phyloP scores from a whole-genome alignment of 1,140 invertebrate species.

The Papilio polyxenes region DNA sequence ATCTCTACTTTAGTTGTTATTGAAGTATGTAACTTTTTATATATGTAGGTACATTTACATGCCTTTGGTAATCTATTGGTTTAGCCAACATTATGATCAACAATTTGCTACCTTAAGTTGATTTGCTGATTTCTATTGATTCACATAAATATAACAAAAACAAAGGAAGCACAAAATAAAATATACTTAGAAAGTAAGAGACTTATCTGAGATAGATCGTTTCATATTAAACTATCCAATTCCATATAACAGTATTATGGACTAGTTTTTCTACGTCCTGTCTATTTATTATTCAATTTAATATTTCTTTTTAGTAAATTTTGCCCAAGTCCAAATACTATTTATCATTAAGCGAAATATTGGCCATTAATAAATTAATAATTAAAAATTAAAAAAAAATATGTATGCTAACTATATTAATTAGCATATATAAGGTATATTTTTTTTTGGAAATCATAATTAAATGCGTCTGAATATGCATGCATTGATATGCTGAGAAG shows the following conservation, averaged over 20 bases:
- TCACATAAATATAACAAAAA: no score
- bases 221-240: no score
- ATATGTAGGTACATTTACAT: neutral
- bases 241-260: no score
- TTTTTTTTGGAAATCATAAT: neutral
- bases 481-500: neutral
- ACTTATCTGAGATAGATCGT: no score
- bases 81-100: neutral
- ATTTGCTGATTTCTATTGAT: neutral
- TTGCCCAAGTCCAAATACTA: neutral
- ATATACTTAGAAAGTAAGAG: no score
- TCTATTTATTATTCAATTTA: neutral
- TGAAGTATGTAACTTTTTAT: neutral
- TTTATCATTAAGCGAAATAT: neutral
- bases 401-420: neutral
- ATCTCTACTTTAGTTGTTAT: neutral
- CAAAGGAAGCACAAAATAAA: no score
- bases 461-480: neutral
- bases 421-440: neutral
- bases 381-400: neutral
- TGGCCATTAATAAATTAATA: slow-evolving; percentile 6
- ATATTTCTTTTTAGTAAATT: neutral
- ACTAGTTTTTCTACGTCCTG: no score
- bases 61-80: slow-evolving; percentile 1
- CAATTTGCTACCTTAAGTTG: neutral